phyloP scores from a whole-genome alignment of 2,797 vertebrate species.

The Amphiprion clarkii region DNA sequence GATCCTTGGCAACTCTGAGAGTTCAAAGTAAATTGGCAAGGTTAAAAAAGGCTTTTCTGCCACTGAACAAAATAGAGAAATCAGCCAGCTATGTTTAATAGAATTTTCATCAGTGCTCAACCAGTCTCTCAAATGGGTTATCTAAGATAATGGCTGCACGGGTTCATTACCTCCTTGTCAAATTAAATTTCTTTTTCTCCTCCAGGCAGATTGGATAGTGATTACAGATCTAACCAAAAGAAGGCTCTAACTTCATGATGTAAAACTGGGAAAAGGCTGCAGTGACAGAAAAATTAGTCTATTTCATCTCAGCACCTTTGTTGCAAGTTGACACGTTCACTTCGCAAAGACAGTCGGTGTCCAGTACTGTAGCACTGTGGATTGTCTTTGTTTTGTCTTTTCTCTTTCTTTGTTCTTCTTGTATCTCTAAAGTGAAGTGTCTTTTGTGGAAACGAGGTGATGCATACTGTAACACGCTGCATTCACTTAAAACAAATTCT shows the following conservation, averaged over 20 bases:
- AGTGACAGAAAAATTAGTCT: constrained; percentile 61
- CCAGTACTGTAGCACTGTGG: constrained; percentile 11
- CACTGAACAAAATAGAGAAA: constrained; percentile 87
- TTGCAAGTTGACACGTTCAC: constrained; percentile 45
- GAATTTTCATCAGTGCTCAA: constrained; percentile 89
- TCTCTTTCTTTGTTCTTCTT: constrained; percentile 29
- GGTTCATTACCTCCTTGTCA: constrained; percentile 90
- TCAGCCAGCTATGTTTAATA: constrained; percentile 89
- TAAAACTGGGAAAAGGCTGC: constrained; percentile 60
- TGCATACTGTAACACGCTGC: not conserved
- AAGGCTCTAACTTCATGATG: constrained; percentile 71
- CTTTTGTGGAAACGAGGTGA: constrained; percentile 23
- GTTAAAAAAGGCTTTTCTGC: constrained; percentile 77
- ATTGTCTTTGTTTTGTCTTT: constrained; percentile 32
- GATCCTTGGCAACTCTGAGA: constrained; percentile 85
- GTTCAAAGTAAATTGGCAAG: constrained; percentile 88
- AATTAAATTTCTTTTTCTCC: constrained; percentile 88
- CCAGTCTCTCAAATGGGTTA: constrained; percentile 87
- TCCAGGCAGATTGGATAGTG: constrained; percentile 86
- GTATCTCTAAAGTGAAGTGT: constrained; percentile 27
- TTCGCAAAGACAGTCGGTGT: constrained; percentile 32
- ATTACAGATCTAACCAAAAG: constrained; percentile 86
- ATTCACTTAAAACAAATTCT: constrained; percentile 15
- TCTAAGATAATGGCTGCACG: constrained; percentile 87
- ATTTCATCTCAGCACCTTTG: constrained; percentile 61